These are phyloP conservation scores for Drosophila prostipennis DNA, from an alignment of 2,888 invertebrate genomes.

Conservation along the genomic window DNA sequence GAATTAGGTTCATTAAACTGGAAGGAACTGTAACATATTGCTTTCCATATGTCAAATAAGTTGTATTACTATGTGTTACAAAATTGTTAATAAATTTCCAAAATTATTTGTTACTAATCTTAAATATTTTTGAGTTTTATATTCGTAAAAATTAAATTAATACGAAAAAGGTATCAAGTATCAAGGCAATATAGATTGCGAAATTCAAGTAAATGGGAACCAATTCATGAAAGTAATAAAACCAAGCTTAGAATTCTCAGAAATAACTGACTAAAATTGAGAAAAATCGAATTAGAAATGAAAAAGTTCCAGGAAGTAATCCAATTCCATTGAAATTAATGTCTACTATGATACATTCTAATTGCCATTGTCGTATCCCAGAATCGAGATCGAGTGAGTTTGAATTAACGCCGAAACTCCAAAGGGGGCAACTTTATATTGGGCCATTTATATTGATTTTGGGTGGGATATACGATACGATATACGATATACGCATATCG, in stretches of 20 bases:
- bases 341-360: neutral
- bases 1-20: neutral
- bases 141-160: no score
- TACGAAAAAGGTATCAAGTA: no score
- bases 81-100: no score
- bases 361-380: conserved; percentile 14
- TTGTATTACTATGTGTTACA: no score
- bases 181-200: no score
- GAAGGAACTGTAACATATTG: neutral
- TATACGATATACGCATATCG: conserved; percentile 17
- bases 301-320: conserved; percentile 4
- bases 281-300: neutral
- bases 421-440: conserved; percentile 24
- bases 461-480: conserved; percentile 15
- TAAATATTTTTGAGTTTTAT: no score
- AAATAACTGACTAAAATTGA: neutral
- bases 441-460: conserved; percentile 43
- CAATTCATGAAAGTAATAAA: no score
- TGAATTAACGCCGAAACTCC: conserved; percentile 24
- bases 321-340: neutral
- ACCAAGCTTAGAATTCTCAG: neutral
- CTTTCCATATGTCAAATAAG: neutral
- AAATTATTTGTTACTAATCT: no score
- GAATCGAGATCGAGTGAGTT: conserved; percentile 27
- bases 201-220: no score